phyloP scores from a whole-genome alignment of 1,140 invertebrate species.

The Sarcophaga peregrina region DNA sequence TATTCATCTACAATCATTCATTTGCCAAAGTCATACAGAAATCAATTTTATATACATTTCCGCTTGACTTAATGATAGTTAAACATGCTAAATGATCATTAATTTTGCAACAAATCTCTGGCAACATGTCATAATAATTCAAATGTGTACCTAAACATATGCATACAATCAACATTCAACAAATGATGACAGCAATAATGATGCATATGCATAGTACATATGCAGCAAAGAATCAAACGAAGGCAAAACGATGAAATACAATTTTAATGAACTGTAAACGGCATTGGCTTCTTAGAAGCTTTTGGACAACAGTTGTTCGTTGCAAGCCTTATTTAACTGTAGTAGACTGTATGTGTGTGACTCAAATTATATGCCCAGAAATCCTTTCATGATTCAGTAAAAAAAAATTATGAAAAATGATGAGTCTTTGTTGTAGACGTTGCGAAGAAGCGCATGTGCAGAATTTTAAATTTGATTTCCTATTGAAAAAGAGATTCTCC shows the following conservation, averaged over 20 bases:
- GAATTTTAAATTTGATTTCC: neutral
- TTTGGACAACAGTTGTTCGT: too few relatives aligned
- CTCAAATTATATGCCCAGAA: neutral
- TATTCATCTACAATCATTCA: too few relatives aligned
- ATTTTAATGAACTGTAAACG: too few relatives aligned
- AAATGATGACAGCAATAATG: too few relatives aligned
- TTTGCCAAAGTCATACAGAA: too few relatives aligned
- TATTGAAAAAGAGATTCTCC: neutral
- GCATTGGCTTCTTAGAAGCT: too few relatives aligned
- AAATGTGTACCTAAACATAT: too few relatives aligned
- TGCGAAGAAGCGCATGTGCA: neutral
- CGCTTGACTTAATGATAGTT: neutral
- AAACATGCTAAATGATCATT: conserved; percentile 22
- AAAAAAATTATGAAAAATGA: neutral
- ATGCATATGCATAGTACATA: too few relatives aligned
- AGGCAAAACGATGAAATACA: too few relatives aligned
- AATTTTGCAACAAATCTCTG: conserved; percentile 8
- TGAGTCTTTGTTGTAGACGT: neutral
- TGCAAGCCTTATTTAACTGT: neutral
- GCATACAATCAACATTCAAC: too few relatives aligned
- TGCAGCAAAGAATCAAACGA: too few relatives aligned
- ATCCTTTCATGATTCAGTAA: neutral
- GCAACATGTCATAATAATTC: neutral
- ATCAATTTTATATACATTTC: neutral
- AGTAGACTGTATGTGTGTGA: neutral